These are phyloP conservation scores for Adoxophyes honmai DNA, from an alignment of 1,140 invertebrate species.

Conservation along the genomic window DNA sequence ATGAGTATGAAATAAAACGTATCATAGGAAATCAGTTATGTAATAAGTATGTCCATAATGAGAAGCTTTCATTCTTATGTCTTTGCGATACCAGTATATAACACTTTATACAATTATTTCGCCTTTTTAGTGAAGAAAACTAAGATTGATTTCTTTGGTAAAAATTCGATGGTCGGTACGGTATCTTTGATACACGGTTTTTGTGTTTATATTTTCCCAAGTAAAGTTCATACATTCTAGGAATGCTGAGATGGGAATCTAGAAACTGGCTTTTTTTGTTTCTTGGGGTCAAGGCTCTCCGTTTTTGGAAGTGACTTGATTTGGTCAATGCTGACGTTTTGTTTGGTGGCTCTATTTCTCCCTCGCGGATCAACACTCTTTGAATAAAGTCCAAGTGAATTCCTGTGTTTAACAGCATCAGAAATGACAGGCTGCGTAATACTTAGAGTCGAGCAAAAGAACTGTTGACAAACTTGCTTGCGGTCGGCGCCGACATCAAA, in stretches of 20 bases:
- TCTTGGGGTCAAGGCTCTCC: not conserved
- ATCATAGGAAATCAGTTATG: too few relatives aligned
- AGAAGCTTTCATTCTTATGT: too few relatives aligned
- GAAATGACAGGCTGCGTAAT: not conserved
- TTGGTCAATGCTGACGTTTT: not conserved
- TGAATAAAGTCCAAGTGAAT: not conserved
- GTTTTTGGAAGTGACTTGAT: not conserved
- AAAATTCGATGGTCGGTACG: not conserved
- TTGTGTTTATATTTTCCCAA: not conserved
- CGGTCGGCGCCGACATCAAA: not conserved
- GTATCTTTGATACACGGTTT: not conserved
- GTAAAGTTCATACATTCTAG: not conserved
- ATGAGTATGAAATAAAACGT: too few relatives aligned
- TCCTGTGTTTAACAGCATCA: not conserved
- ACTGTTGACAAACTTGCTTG: not conserved
- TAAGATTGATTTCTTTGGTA: not conserved
- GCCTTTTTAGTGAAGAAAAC: not conserved
- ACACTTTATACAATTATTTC: too few relatives aligned
- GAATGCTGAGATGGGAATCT: not conserved
- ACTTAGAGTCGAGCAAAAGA: not conserved
- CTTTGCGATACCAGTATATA: too few relatives aligned
- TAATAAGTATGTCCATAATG: too few relatives aligned
- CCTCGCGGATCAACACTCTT: not conserved
- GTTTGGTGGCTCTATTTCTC: not conserved
- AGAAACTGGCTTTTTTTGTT: not conserved